Evolutionary conservation across 35 echinoderm and acorn worm genomes (phyloP), one percentile per base, ranked within the genome.

Genomic region (Apostichopus japonicus): DNA sequence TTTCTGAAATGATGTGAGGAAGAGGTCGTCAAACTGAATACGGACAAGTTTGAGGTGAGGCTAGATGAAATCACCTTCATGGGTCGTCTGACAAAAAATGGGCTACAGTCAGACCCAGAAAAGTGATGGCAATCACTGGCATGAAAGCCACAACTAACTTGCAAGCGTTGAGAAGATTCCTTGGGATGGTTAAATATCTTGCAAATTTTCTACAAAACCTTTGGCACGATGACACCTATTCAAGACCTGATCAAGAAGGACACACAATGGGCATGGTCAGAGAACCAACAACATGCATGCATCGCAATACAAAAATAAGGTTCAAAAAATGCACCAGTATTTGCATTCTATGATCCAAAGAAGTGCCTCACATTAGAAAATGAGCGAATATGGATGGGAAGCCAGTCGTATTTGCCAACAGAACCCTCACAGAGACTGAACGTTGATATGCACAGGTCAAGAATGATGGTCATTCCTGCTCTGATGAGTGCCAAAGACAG

Each of bases 401-500:
- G 72, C 95, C 92, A 24, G 82, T 94, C 0, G 88, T 89, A 52
- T 93, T 94, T 27, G 75, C 89, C 17, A 92, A 79, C 72, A 93
- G 92, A 63, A 88, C 92, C 58, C 94, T 95, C 9, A 91, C 95
- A 5, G 67, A 93, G 10, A 93, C 92, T 17, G 92, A 96, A 57
- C 0, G 10, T 63, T 15, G 83, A 22, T 96, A 92, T 67, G 92
- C 92, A 6, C 84, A 88, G 81, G 94, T 90, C 6, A 57, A 27
- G 87, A 95, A 19, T 90, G 63, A 77, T 92, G 1, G 53, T 98
- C 72, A 93, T 98, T 4, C 94, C 94, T 19, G 24, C 90, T 6
- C 58, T 21, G 0, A 24, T 93, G 23, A 73, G n/a, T 75, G 23
- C 5, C 63, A 90, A 93, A 63, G 81, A 93, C 6, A 92, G 76